These are phyloP conservation scores for Brachystomella parvula DNA, from an alignment of 1,140 invertebrate species.

Conservation along the genomic window DNA sequence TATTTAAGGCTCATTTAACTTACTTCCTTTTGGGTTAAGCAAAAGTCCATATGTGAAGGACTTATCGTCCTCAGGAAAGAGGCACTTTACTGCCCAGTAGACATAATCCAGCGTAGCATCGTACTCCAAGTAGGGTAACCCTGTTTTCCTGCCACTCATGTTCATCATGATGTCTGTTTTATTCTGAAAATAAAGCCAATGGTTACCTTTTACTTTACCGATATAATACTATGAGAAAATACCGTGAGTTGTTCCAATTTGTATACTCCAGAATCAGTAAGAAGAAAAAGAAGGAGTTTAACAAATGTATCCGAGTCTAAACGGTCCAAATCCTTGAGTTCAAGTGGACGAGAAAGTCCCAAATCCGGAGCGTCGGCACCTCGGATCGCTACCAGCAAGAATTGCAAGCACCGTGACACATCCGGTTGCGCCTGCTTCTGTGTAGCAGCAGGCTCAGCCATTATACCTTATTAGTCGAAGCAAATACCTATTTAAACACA, in stretches of 20 bases:
- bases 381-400: not conserved
- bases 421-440: not conserved
- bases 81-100: not conserved
- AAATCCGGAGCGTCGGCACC: not conserved
- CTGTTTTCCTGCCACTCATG: not conserved
- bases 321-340: not conserved
- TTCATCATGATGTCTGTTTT: not conserved
- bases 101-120: not conserved
- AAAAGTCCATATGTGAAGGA: not conserved
- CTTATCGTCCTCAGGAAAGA: not conserved
- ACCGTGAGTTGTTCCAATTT: not conserved
- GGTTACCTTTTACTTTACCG: not conserved
- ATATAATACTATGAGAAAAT: not conserved
- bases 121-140: not conserved
- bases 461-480: not conserved
- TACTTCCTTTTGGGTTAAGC: not conserved
- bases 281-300: not conserved
- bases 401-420: not conserved
- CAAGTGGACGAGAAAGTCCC: not conserved
- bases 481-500: too few species aligned
- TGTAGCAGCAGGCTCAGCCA: not conserved
- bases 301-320: not conserved
- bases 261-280: not conserved
- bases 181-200: not conserved
- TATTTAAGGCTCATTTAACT: too few species aligned